Base-by-base conservation (phyloP, 1,140 invertebrate species). In the Oscheius sp. region DNA sequence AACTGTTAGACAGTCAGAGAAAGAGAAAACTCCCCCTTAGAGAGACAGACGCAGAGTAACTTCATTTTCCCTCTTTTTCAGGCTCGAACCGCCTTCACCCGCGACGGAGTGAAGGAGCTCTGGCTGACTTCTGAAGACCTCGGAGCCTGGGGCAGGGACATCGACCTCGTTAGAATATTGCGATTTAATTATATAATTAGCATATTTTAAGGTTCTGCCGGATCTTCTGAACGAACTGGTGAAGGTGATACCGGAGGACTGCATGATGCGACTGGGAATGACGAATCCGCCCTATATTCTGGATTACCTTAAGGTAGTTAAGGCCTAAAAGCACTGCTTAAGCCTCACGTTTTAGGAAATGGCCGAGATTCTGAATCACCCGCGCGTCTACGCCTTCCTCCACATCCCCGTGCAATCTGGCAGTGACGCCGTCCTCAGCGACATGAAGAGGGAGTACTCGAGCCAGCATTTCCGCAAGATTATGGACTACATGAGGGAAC, bases 101-200 rank as follows among this genome's bases (percentile, higher is more conserved):
- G 85, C 84, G 95, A 99, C 86, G 95, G 95, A 1, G 94, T 97
- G 1, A 90, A 91, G 68, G 96, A 99, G 85, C 90, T 99, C n/a
- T 99, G 96, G 95, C 84, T 99, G 2, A 99, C 96, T 0, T 96
- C 93, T 3, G 96, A 99, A 87, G 96, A 99, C 85, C 93, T 94
- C 1, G 96, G 96, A 0, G 93, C 95, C 1, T 99, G 97, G 85
- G 95, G 96, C 0, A 88, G 91, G 73, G 96, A 99, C 84, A 95
- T 98, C 79, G 93, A 91, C 15, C 90, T 90, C 0, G 92, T 75
- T 15, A 32, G 75, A 52, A 15, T 32, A 83, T 7, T 64, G 13
- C 35, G 3, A 42, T 64, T 32, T 26, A 45, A 26, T 45, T 64
- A 13, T 32, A 46, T 0, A 1, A 64, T 1, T 59, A 59, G 15